Conservation (phyloP, 2,888 invertebrate genomes). For the Ecliptopera silaceata region DNA sequence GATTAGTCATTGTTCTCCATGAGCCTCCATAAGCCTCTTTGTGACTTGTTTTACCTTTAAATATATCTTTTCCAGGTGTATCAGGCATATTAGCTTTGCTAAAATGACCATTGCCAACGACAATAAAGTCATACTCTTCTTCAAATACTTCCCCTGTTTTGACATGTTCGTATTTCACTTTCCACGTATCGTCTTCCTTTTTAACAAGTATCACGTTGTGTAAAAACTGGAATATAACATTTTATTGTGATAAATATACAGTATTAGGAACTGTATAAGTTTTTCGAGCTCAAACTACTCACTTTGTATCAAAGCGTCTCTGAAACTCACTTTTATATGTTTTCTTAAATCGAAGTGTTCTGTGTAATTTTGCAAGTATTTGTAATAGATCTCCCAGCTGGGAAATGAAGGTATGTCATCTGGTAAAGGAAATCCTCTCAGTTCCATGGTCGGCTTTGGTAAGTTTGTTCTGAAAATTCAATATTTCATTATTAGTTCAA, state of each 20-base stretch:
- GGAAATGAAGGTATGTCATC: conserved; percentile 63
- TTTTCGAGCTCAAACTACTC: too few species aligned
- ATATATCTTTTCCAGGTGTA: conserved; percentile 58
- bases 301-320: too few species aligned
- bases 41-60: conserved; percentile 57
- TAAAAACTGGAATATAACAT: conserved; percentile 54
- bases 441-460: conserved; percentile 74
- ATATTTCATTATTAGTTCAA: too few species aligned
- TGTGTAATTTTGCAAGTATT: conserved; percentile 62
- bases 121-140: conserved; percentile 84
- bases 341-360: conserved; percentile 62
- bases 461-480: conserved; percentile 66
- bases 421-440: conserved; percentile 65
- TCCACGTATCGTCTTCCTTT: conserved; percentile 58
- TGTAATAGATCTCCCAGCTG: conserved; percentile 59
- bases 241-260: too few species aligned
- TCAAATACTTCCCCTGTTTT: conserved; percentile 59
- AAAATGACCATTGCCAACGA: conserved; percentile 87
- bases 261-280: not conserved
- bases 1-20: not conserved
- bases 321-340: conserved; percentile 60
- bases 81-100: conserved; percentile 66
- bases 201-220: conserved; percentile 62
- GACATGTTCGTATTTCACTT: conserved; percentile 58
- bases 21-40: too few species aligned